Evolutionary conservation across 2,888 invertebrate species (phyloP).

Genomic region (Catocala fraxini): DNA sequence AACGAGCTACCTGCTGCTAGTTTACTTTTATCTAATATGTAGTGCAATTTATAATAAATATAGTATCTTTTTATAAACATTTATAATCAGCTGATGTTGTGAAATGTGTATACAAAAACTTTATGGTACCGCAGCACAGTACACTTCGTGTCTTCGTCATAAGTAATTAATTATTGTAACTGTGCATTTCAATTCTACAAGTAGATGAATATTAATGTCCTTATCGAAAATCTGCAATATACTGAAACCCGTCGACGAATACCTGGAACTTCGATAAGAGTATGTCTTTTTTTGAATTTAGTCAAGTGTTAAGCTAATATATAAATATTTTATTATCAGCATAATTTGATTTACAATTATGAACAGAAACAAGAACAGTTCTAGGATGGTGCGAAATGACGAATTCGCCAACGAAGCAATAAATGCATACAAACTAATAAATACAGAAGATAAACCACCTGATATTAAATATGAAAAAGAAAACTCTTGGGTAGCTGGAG

Average conservation of each 20-base stretch:
- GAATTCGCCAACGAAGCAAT: conserved; percentile 63
- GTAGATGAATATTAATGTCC: conserved; percentile 31
- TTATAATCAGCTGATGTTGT: background rate
- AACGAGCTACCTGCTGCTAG: too few species aligned
- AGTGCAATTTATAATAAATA: too few species aligned
- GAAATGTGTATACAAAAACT: background rate
- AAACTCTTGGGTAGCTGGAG: conserved; percentile 90
- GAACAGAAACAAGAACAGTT: conserved; percentile 82
- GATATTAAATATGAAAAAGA: conserved; percentile 81
- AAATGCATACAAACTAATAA: conserved; percentile 69
- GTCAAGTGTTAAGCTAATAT: conserved; percentile 27
- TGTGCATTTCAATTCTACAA: conserved; percentile 1
- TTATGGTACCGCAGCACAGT: background rate
- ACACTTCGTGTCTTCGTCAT: background rate
- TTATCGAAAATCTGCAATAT: conserved; percentile 7
- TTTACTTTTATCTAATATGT: too few species aligned
- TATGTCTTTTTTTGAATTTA: conserved; percentile 27
- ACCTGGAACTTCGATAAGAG: conserved; percentile 26
- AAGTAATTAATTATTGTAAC: conserved; percentile 12
- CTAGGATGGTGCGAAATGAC: conserved; percentile 69
- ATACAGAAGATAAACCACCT: conserved; percentile 74
- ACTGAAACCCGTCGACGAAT: conserved; percentile 7
- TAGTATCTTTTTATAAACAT: too few species aligned
- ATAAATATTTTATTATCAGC: conserved; percentile 36
- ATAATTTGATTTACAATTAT: conserved; percentile 61